Evolutionary conservation across 2,888 invertebrate species (phyloP).

Genomic region (Caenorhabditis afra): DNA sequence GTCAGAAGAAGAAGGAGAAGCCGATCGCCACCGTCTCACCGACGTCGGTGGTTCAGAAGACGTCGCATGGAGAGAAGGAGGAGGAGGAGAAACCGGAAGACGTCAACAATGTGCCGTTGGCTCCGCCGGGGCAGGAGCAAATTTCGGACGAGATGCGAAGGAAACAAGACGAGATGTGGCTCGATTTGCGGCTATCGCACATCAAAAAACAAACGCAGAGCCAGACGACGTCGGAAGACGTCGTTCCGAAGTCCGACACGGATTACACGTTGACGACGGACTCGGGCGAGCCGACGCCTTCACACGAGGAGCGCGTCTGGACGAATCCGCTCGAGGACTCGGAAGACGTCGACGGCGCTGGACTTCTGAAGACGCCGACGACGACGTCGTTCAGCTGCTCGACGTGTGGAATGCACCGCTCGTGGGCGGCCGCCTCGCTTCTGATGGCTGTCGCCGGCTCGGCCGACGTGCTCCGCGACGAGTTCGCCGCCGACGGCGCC

Average conservation of each 20-base stretch:
- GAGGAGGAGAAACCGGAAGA: not conserved
- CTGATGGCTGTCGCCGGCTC: conserved; percentile 53
- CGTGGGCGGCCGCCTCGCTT: conserved; percentile 60
- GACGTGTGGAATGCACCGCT: conserved; percentile 59
- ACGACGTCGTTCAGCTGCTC: conserved; percentile 21
- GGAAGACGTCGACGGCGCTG: not conserved
- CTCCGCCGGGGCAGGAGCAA: not conserved
- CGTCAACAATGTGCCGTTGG: conserved; percentile 8
- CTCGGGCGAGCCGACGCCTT: conserved; percentile 14
- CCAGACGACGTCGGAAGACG: conserved; percentile 3
- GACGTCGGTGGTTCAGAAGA: not conserved
- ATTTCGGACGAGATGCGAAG: conserved; percentile 54
- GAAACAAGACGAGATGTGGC: conserved; percentile 57
- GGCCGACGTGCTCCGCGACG: conserved; percentile 37
- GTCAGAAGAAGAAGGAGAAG: conserved; percentile 24
- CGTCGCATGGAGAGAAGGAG: not conserved
- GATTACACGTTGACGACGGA: conserved; percentile 49
- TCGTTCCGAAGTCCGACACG: conserved; percentile 50
- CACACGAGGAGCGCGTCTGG: conserved; percentile 18
- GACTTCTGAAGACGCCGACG: conserved; percentile 11
- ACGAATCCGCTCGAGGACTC: conserved; percentile 49
- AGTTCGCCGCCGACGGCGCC: conserved; percentile 25
- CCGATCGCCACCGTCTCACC: conserved; percentile 40
- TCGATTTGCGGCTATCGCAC: conserved; percentile 50
- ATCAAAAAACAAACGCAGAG: conserved; percentile 24